phyloP scores from a whole-genome alignment of 2,888 invertebrate genomes.

The Dasysyrphus albostriatus region DNA sequence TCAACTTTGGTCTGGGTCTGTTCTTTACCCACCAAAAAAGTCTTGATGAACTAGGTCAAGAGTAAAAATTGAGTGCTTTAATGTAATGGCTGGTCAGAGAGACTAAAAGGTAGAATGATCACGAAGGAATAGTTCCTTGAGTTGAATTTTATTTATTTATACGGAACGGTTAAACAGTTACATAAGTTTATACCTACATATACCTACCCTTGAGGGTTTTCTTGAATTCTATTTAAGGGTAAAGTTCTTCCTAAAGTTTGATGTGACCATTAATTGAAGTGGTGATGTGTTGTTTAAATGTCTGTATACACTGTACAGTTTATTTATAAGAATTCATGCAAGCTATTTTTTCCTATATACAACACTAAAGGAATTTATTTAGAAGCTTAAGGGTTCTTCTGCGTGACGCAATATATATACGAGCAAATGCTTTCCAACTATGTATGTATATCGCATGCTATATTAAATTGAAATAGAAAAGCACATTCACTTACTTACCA shows the following conservation, averaged over 20 bases:
- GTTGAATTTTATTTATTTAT: slow-evolving; percentile 64
- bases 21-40: neutral
- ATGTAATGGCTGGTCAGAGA: slow-evolving; percentile 44
- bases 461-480: slow-evolving; percentile 31
- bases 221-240: slow-evolving; percentile 9
- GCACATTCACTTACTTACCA: slow-evolving; percentile 3
- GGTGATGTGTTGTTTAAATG: slow-evolving; percentile 57
- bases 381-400: slow-evolving; percentile 14
- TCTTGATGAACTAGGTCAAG: slow-evolving; percentile 64
- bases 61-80: slow-evolving; percentile 55
- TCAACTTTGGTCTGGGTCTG: slow-evolving; percentile 32
- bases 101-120: slow-evolving; percentile 46
- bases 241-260: slow-evolving; percentile 23
- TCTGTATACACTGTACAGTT: slow-evolving; percentile 10
- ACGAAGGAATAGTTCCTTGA: slow-evolving; percentile 52
- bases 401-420: neutral
- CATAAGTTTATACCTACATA: neutral
- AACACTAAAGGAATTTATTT: slow-evolving; percentile 12
- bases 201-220: slow-evolving; percentile 19
- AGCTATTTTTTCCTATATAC: neutral
- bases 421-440: neutral
- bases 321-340: slow-evolving; percentile 9
- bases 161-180: neutral
- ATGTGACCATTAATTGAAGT: slow-evolving; percentile 69
- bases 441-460: slow-evolving; percentile 8